A percentile compares a stretch with the other conserved stretches of the same genome.
phyloP scores from a whole-genome alignment of 1,140 invertebrate species.

The Zelostemma sp. region DNA sequence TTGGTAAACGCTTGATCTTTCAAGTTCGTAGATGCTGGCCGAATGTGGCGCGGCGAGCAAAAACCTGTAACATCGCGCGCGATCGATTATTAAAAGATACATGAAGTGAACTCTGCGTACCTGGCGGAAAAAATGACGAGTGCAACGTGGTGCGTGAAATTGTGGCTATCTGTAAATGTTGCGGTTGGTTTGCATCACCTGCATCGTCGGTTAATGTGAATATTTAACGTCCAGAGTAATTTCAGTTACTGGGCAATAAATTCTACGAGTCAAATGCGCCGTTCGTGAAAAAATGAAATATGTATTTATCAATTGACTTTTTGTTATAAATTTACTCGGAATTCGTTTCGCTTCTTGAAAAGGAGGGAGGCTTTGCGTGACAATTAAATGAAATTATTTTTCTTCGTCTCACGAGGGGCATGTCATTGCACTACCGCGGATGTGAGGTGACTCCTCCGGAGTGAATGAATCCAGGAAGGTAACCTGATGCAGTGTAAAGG shows the following conservation, averaged over 20 bases:
- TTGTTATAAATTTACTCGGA: no score
- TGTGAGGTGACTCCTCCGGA: conserved; percentile 38
- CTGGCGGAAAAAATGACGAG: conserved; percentile 4
- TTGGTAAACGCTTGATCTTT: no score
- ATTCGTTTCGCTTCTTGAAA: no score
- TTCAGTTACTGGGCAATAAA: no score
- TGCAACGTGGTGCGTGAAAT: conserved; percentile 3
- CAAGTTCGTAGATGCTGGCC: no score
- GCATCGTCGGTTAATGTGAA: not conserved
- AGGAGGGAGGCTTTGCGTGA: no score
- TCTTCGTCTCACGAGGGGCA: conserved; percentile 4
- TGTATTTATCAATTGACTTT: no score
- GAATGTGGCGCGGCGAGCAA: no score
- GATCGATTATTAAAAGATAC: conserved; percentile 1
- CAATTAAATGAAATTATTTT: no score
- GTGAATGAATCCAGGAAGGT: conserved; percentile 55
- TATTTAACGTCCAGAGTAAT: not conserved
- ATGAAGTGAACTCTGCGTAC: not conserved
- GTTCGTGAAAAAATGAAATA: no score
- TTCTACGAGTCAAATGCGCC: no score
- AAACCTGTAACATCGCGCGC: conserved; percentile 1
- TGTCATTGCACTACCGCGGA: conserved; percentile 28
- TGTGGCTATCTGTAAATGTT: conserved; percentile 2
- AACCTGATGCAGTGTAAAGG: conserved; percentile 49
- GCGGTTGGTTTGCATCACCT: conserved; percentile 7